Conservation (phyloP, 1,140 invertebrate genomes). For the Diorhabda carinulata region DNA sequence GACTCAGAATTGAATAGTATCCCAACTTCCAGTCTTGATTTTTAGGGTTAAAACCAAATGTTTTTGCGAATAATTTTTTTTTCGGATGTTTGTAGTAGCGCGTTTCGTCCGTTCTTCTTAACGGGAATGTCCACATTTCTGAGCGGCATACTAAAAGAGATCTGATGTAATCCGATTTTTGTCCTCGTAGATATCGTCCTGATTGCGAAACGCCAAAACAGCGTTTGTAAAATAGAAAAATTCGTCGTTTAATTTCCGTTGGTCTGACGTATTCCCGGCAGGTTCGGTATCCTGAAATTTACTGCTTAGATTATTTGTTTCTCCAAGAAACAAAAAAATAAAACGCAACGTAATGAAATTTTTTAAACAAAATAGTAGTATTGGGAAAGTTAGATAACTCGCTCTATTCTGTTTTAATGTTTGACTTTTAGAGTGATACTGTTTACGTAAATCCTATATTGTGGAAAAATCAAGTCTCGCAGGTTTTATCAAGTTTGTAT, state of each 20-base stretch:
- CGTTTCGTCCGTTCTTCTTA: not conserved
- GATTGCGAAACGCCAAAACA: not conserved
- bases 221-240: not conserved
- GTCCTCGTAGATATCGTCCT: not conserved
- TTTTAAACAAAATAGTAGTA: no score
- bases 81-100: not conserved
- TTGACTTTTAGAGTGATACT: no score
- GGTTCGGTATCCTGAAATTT: no score
- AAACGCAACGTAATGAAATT: no score
- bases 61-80: not conserved
- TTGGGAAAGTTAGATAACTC: no score
- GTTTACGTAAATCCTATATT: no score
- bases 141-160: not conserved
- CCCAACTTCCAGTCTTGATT: not conserved
- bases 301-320: no score
- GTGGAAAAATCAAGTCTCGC: no score
- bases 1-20: no score
- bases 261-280: not conserved
- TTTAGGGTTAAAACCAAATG: not conserved
- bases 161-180: conserved; percentile 3
- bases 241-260: not conserved
- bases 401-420: no score
- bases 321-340: no score
- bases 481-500: no score
- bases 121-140: not conserved